phyloP scores from a whole-genome alignment of 2,797 vertebrate species.

The Hirundo rustica region DNA sequence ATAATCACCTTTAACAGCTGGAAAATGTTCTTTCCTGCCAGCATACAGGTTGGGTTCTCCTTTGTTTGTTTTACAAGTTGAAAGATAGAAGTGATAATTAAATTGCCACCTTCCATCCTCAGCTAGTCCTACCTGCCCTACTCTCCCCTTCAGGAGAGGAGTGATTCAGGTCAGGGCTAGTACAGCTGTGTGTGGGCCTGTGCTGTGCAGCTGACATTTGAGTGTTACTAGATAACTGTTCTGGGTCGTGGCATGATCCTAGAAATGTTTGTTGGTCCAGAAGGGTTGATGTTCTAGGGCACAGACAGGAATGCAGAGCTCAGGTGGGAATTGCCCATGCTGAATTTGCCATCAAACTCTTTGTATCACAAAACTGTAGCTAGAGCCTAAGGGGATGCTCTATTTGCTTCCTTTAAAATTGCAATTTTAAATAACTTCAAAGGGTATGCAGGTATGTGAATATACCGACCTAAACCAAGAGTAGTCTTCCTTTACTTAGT shows the following conservation, averaged over 20 bases:
- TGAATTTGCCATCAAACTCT: background rate
- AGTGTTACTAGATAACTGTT: background rate
- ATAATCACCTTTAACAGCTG: background rate
- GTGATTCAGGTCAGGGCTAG: background rate
- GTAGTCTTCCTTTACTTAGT: background rate
- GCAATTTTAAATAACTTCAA: background rate
- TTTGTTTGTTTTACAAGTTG: background rate
- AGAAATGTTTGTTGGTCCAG: background rate
- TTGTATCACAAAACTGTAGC: background rate
- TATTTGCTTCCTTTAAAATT: background rate
- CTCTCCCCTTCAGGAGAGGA: background rate
- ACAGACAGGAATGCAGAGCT: background rate
- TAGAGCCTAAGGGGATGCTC: background rate
- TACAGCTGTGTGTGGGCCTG: background rate
- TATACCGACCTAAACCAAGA: background rate
- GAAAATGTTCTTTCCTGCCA: background rate
- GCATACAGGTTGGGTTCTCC: background rate
- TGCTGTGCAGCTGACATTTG: background rate
- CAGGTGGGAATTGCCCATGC: background rate
- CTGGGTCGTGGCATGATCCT: background rate
- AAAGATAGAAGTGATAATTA: background rate
- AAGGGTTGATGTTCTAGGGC: background rate
- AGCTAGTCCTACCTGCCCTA: background rate
- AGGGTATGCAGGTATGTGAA: background rate
- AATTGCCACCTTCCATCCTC: background rate